Percentiles rank a stretch among this genome's conserved stretches.
Evolutionary conservation across 2,113 vertebrate genomes (phyloP).

Genomic region (Ammodytes marinus): DNA sequence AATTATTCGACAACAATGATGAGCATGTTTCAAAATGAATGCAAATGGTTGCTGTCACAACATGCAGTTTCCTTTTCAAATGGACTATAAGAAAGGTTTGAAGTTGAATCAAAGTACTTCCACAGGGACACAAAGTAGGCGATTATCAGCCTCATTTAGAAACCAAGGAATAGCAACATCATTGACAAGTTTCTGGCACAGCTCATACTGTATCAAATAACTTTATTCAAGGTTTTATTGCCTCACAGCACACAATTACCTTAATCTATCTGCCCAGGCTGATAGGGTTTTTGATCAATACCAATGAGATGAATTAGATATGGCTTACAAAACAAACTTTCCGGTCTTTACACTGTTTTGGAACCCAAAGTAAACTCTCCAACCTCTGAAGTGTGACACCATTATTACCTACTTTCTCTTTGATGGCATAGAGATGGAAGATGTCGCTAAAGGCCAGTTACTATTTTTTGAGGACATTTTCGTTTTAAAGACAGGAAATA

Average conservation of each 20-base stretch:
- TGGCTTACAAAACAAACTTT: constrained; percentile 45
- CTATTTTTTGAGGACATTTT: background rate
- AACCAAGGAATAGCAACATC: background rate
- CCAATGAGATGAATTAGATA: constrained; percentile 33
- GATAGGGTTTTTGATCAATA: constrained; percentile 58
- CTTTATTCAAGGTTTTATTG: constrained; percentile 50
- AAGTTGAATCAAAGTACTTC: background rate
- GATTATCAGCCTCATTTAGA: constrained; percentile 14
- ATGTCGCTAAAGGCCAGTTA: background rate
- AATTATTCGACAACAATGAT: constrained; percentile 10
- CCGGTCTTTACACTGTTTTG: constrained; percentile 9
- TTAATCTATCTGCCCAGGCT: constrained; percentile 40
- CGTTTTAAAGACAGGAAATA: background rate
- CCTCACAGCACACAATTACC: constrained; percentile 42
- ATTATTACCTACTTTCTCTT: background rate
- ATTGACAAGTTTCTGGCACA: constrained; percentile 33
- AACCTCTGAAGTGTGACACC: constrained; percentile 5
- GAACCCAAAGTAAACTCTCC: constrained; percentile 16
- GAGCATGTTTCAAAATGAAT: constrained; percentile 25
- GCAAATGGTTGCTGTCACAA: constrained; percentile 3
- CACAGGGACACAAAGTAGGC: background rate
- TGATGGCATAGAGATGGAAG: background rate
- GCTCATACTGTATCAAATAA: constrained; percentile 28
- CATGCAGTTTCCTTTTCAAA: constrained; percentile 38
- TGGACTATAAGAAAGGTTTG: constrained; percentile 7